These are phyloP conservation scores for Heliornis fulica DNA, from an alignment of 2,113 vertebrate species.

Conservation along the genomic window DNA sequence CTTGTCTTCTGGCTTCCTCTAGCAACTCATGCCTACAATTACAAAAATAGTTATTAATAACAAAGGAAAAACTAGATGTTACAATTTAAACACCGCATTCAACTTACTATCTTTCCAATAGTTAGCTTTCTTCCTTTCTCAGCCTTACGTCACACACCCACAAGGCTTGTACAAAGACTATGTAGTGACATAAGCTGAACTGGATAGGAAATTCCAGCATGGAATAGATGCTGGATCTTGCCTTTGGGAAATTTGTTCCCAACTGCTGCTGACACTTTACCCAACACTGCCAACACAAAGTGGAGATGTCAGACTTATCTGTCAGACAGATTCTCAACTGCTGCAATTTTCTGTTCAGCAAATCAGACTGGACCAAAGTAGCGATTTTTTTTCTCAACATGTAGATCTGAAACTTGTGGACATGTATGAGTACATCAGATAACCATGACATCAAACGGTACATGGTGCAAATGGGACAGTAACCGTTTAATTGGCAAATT, in stretches of 20 bases:
- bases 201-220: not conserved
- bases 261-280: not conserved
- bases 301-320: not conserved
- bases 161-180: not conserved
- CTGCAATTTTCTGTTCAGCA: not conserved
- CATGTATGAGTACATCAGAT: not conserved
- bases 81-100: not conserved
- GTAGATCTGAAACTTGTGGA: not conserved
- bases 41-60: not conserved
- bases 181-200: not conserved
- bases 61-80: not conserved
- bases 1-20: slow-evolving; percentile 92
- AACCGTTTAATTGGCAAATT: not conserved
- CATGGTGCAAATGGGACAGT: not conserved
- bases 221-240: not conserved
- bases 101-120: not conserved
- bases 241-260: not conserved
- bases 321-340: not conserved
- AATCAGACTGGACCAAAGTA: not conserved
- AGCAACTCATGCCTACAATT: slow-evolving; percentile 87
- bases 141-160: not conserved
- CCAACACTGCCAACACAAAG: not conserved
- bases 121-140: not conserved
- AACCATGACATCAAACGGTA: fast-evolving
- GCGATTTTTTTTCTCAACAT: not conserved